phyloP scores from a whole-genome alignment of 2,888 invertebrate genomes.

The Thelaira solivaga region DNA sequence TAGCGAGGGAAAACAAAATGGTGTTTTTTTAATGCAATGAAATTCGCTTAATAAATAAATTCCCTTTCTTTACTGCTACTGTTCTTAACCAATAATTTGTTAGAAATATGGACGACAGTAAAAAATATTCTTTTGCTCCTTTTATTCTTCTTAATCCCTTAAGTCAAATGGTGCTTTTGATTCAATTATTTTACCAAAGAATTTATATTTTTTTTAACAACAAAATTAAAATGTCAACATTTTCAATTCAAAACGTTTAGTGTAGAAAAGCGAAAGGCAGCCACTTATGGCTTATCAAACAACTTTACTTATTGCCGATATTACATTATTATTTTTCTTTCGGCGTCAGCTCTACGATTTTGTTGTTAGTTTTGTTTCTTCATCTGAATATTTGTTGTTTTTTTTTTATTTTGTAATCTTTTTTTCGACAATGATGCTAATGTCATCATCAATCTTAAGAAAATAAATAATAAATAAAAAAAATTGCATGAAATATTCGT shows the following conservation, averaged over 20 bases:
- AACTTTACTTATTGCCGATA: constrained; percentile 41
- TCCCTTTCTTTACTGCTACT: not conserved
- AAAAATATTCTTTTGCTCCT: not conserved
- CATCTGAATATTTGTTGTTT: not conserved
- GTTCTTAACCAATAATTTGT: not conserved
- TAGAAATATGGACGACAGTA: not conserved
- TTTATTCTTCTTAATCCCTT: constrained; percentile 21
- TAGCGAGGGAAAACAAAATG: constrained; percentile 14
- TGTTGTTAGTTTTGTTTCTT: constrained; percentile 35
- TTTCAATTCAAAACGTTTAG: constrained; percentile 72
- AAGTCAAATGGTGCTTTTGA: not conserved
- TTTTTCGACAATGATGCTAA: constrained; percentile 75
- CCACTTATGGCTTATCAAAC: constrained; percentile 65
- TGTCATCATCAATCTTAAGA: constrained; percentile 76
- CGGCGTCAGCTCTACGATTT: constrained; percentile 19
- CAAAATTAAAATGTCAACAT: constrained; percentile 74
- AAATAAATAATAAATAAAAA: constrained; percentile 53
- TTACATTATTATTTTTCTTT: constrained; percentile 40
- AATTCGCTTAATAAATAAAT: constrained; percentile 21
- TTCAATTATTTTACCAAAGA: not conserved
- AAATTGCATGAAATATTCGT: constrained; percentile 19
- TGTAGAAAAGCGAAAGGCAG: constrained; percentile 43
- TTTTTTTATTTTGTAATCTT: constrained; percentile 37
- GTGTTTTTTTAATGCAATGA: not conserved
- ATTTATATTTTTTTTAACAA: not conserved